A percentile compares a stretch with the other conserved stretches of the same genome.
Evolutionary conservation across 2,888 invertebrate species (phyloP).

Genomic region (Ichneumon xanthorius): DNA sequence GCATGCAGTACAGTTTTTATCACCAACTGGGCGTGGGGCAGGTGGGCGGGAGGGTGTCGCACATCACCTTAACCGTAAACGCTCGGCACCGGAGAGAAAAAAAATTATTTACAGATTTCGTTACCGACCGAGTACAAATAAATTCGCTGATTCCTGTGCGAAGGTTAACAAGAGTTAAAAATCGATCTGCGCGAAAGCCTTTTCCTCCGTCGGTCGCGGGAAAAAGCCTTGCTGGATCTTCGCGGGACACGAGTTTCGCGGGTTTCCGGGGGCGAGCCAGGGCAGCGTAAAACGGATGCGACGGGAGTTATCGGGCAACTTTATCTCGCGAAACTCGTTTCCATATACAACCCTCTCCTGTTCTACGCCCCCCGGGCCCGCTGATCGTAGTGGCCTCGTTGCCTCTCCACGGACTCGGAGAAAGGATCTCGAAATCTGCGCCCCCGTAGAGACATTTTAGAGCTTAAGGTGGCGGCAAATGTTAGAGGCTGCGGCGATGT

Average conservation of each 20-base stretch:
- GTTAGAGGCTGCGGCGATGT: background rate
- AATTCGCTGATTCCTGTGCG: background rate
- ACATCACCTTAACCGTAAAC: too few species aligned
- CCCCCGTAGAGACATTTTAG: conserved; percentile 45
- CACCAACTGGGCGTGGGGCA: too few species aligned
- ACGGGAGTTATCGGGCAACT: conserved; percentile 70
- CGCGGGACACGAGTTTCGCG: conserved; percentile 53
- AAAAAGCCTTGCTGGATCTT: conserved; percentile 21
- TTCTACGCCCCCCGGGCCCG: background rate
- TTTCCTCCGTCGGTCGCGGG: background rate
- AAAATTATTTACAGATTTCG: too few species aligned
- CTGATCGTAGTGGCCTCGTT: conserved; percentile 30
- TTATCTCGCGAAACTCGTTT: conserved; percentile 68
- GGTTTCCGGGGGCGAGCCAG: conserved; percentile 29
- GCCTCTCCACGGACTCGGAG: background rate
- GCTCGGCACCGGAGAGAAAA: too few species aligned
- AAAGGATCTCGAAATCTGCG: conserved; percentile 62
- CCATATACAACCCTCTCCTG: conserved; percentile 53
- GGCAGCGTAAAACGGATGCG: conserved; percentile 30
- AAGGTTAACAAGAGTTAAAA: background rate
- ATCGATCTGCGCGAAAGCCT: conserved; percentile 5
- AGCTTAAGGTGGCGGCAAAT: conserved; percentile 31
- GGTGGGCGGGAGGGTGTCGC: too few species aligned
- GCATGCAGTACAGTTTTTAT: too few species aligned
- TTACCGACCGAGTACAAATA: background rate